Percentiles rank a stretch among this genome's conserved stretches.
Evolutionary conservation across 2,888 invertebrate genomes (phyloP).

Genomic region (Xestia sexstrigata): DNA sequence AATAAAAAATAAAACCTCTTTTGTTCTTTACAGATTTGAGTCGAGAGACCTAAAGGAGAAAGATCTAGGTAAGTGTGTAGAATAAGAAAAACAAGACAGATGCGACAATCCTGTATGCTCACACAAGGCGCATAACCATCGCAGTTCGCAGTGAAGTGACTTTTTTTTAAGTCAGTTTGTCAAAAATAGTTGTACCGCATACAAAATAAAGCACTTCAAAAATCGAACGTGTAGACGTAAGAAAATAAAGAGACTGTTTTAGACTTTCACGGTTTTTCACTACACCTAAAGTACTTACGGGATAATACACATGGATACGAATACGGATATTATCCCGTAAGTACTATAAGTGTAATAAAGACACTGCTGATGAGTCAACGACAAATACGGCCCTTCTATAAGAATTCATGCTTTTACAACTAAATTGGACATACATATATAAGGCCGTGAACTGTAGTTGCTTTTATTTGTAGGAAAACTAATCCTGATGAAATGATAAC

Average conservation of each 20-base stretch:
- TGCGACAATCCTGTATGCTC: not conserved
- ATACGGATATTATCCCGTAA: too few relatives aligned
- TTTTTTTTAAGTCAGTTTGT: not conserved
- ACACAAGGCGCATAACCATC: not conserved
- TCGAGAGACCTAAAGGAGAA: constrained; percentile 4
- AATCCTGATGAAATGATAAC: not conserved
- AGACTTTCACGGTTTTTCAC: too few relatives aligned
- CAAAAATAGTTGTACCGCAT: too few relatives aligned
- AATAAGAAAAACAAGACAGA: not conserved
- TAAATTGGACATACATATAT: too few relatives aligned
- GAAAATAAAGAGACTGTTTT: too few relatives aligned
- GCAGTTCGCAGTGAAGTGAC: not conserved
- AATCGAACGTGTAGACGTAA: not conserved
- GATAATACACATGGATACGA: too few relatives aligned
- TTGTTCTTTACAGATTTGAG: constrained; percentile 44
- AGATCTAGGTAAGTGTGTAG: constrained; percentile 23
- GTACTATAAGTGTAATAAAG: too few relatives aligned
- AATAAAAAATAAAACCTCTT: constrained; percentile 32
- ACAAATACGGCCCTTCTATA: not conserved
- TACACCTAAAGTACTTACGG: too few relatives aligned
- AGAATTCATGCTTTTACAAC: too few relatives aligned
- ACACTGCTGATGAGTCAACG: not conserved
- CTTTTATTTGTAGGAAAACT: not conserved
- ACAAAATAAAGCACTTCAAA: too few relatives aligned
- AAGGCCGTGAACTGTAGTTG: too few relatives aligned